Evolutionary conservation across 1,140 invertebrate species (phyloP), one percentile per base, ranked within the genome.

Genomic region (Meteorus sp.): DNA sequence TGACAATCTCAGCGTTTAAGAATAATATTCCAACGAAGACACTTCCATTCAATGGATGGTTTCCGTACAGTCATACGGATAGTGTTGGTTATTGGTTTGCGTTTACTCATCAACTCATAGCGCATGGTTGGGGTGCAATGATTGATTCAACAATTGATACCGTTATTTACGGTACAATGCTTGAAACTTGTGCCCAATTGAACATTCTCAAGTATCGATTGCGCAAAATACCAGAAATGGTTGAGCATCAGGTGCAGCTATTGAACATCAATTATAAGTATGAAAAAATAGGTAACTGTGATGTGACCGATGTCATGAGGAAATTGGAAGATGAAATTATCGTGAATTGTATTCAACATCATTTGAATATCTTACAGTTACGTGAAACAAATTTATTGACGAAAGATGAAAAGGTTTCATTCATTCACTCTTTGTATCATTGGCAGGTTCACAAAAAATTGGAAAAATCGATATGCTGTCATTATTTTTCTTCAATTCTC

Each of bases 401-500:
- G n/a, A n/a, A n/a, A n/a, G n/a, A 29, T 13, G 2, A 8, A 19
- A 22, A 47, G 2, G 3, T 20, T 53, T 9, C 1, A 31, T 22
- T 22, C 15, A 57, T 57, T 52, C 13, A 27, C 17, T 57, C 27
- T 20, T 39, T 44, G 41, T 51, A 50, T 54, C 48, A 56, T 43
- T 56, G 48, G 31, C 47, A 72, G 71, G 4, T 69, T 68, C 64
- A 41, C 66, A 55, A 57, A 66, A 37, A 60, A 41, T 48, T 41
- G 68, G 11, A 71, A 73, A 35, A 47, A 55, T 5, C 61, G 62
- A 13, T 68, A 69, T 51, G 59, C 31, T 15, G 8, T 45, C 17
- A 64, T 67, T 3, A 67, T 73, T 33, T 67, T 73, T 44, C 35
- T 70, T 6, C 71, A 73, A 58, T 73, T 68, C 55, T 61, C 59